Evolutionary conservation across 2,797 vertebrate species (phyloP), one percentile per base, ranked within the genome.

Genomic region (Columba guinea): DNA sequence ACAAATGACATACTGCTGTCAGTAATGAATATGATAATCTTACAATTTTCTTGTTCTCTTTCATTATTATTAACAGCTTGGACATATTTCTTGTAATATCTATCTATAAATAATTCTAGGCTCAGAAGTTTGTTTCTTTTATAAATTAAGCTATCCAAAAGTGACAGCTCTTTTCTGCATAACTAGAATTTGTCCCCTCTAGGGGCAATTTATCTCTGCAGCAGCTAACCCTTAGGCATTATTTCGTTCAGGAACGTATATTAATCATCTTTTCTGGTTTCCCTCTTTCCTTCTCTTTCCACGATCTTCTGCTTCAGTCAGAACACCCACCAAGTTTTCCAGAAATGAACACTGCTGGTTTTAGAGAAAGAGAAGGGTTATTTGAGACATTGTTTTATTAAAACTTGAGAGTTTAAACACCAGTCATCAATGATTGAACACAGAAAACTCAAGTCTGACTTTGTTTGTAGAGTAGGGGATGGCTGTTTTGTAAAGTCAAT

Each of bases 101-200:
- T 22, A 56, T 95, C 71, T 81, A 87, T 94, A 96, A 93, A 90
- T 95, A 95, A 85, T 88, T 88, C 35, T 56, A 79, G 51, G 28
- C 49, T 74, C 32, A n/a, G 53, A 90, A 76, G 49, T 89, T 93
- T 95, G 89, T 91, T 88, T 96, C 76, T 71, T 92, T 93, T 92
- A 94, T 70, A 92, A 94, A 96, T 97, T 93, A 93, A 92, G 62
- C 80, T 87, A 89, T 87, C 80, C 75, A 86, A 90, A 96, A 93
- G 39, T 35, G 48, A 95, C 93, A 93, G 55, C 65, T 94, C 41
- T 81, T 94, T 95, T 95, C 65, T 95, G 28, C 3, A 6, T 85
- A 91, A 85, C 80, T 81, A 56, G 46, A 83, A 58, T 64, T 74
- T 81, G 60, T 96, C 68, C 75, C 59, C 69, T 82, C 59, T 65